A percentile compares a stretch with the other conserved stretches of the same genome.
phyloP scores from a whole-genome alignment of 2,113 vertebrate genomes.

The Gnathonemus longibarbis region DNA sequence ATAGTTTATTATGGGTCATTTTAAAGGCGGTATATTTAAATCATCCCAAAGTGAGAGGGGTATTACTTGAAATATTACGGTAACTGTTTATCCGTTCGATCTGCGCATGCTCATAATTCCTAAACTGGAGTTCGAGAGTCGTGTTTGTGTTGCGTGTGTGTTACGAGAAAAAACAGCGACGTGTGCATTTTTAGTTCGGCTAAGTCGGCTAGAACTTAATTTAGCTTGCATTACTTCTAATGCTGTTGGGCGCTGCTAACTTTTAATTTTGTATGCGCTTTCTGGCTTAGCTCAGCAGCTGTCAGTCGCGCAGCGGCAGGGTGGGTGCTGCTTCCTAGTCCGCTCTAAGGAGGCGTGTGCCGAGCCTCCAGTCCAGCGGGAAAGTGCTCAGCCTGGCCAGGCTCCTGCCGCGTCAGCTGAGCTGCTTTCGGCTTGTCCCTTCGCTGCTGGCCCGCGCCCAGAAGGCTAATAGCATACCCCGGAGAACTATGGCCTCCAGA shows the following conservation, averaged over 20 bases:
- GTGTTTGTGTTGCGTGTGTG: neutral
- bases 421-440: neutral
- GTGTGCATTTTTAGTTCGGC: neutral
- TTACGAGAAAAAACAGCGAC: neutral
- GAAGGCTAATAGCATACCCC: neutral
- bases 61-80: neutral
- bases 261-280: neutral
- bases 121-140: neutral
- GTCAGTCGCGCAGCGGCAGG: neutral
- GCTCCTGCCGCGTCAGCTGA: neutral
- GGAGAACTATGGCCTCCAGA: constrained; percentile 70
- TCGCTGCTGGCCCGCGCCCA: neutral
- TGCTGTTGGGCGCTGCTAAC: neutral
- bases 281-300: neutral
- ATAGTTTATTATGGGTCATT: neutral
- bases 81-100: neutral
- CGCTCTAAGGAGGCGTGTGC: neutral
- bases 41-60: neutral
- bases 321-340: neutral
- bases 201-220: neutral
- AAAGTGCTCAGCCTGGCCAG: neutral
- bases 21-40: neutral
- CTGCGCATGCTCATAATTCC: neutral
- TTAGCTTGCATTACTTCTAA: neutral
- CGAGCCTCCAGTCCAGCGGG: neutral